Conservation (phyloP, 2,797 vertebrate genomes). For the Danio tinwini region DNA sequence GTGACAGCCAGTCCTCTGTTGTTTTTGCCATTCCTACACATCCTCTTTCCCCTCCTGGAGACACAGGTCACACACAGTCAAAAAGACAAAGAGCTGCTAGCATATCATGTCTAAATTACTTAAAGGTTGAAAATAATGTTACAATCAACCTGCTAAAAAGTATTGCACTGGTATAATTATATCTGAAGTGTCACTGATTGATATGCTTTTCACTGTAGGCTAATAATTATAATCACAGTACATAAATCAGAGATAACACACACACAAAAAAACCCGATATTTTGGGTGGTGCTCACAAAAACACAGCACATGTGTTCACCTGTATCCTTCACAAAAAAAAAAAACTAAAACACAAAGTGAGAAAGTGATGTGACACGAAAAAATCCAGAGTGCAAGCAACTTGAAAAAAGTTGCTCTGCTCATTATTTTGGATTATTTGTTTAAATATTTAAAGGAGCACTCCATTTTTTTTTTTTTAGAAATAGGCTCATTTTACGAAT, state of each 20-base stretch:
- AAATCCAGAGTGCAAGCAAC: no score
- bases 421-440: no score
- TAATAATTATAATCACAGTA: slow-evolving; percentile 28
- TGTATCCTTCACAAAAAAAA: slow-evolving; percentile 40
- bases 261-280: neutral
- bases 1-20: slow-evolving; percentile 43
- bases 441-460: no score
- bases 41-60: slow-evolving; percentile 29
- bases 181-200: slow-evolving; percentile 4
- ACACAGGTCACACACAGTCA: slow-evolving; percentile 27
- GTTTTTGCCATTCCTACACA: slow-evolving; percentile 30
- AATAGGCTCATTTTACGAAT: no score
- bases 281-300: neutral
- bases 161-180: neutral
- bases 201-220: slow-evolving; percentile 18
- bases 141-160: slow-evolving; percentile 7
- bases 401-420: no score
- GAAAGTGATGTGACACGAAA: no score
- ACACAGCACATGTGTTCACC: slow-evolving; percentile 58
- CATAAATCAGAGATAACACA: slow-evolving; percentile 24
- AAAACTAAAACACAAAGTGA: neutral
- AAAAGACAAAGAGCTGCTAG: neutral
- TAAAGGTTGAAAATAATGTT: neutral
- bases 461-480: no score
- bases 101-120: neutral